Conservation (phyloP, 2,888 invertebrate genomes). For the Lochmaea crataegi region DNA sequence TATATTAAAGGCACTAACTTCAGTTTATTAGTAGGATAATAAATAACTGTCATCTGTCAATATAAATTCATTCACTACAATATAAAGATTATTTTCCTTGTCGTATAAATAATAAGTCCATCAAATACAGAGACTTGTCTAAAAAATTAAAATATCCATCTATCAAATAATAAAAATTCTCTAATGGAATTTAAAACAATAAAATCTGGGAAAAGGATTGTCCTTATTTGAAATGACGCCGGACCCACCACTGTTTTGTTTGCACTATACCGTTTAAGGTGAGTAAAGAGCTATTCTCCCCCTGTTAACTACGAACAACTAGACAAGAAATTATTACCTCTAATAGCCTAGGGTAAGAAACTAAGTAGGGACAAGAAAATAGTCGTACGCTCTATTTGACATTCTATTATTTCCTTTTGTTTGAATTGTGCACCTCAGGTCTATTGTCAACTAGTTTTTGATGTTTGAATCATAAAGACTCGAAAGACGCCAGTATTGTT, state of each 20-base stretch:
- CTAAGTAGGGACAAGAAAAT: slow-evolving; percentile 45
- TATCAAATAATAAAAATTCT: not conserved
- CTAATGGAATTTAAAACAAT: not conserved
- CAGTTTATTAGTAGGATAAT: too few species aligned
- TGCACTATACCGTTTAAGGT: slow-evolving; percentile 50
- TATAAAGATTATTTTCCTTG: too few species aligned
- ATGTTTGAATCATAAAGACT: slow-evolving; percentile 51
- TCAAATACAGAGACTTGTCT: slow-evolving; percentile 1
- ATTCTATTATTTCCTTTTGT: slow-evolving; percentile 54
- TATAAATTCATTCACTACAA: too few species aligned
- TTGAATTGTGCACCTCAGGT: slow-evolving; percentile 49
- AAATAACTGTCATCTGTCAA: too few species aligned
- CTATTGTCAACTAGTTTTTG: slow-evolving; percentile 51
- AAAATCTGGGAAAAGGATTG: slow-evolving; percentile 1
- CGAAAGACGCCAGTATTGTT: slow-evolving; percentile 46
- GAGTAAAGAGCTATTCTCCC: slow-evolving; percentile 41
- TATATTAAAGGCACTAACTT: too few species aligned
- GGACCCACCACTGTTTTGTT: slow-evolving; percentile 46
- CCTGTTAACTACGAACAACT: slow-evolving; percentile 46
- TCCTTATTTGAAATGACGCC: not conserved
- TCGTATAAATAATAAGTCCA: too few species aligned
- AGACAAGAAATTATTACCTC: slow-evolving; percentile 55
- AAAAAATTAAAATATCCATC: slow-evolving; percentile 6
- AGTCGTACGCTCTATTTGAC: slow-evolving; percentile 56
- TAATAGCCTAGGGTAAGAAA: slow-evolving; percentile 49